These are phyloP conservation scores for Hiodon alosoides DNA, from an alignment of 2,113 vertebrate species.

Conservation along the genomic window DNA sequence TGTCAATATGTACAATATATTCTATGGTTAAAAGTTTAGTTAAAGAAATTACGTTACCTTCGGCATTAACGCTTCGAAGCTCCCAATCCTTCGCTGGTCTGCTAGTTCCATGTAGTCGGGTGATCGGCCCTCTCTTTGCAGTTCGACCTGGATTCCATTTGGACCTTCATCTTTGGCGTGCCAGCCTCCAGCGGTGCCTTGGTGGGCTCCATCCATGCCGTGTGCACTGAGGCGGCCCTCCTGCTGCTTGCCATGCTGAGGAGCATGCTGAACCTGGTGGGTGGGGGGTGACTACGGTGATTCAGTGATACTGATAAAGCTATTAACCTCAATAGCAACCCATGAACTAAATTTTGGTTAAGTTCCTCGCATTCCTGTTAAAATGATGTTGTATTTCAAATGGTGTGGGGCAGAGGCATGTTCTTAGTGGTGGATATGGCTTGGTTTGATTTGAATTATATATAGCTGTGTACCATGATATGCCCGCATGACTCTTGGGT, in stretches of 20 bases:
- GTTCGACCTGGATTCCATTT: slow-evolving; percentile 98
- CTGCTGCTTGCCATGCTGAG: slow-evolving; percentile 91
- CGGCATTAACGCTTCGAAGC: too few species aligned
- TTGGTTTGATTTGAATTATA: neutral
- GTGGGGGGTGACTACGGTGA: slow-evolving; percentile 29
- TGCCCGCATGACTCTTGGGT: neutral
- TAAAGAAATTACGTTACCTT: too few species aligned
- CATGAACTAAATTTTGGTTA: neutral
- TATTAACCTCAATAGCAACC: neutral
- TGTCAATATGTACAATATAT: too few species aligned
- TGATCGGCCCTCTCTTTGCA: slow-evolving; percentile 43
- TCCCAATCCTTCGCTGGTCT: too few species aligned
- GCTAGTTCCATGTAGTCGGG: too few species aligned
- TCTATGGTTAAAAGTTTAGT: too few species aligned
- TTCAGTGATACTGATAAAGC: neutral
- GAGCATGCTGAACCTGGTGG: slow-evolving; percentile 96
- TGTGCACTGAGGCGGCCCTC: slow-evolving; percentile 91
- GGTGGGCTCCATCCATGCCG: slow-evolving; percentile 81
- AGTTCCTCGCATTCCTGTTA: neutral
- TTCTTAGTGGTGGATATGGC: too few species aligned
- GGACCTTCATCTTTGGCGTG: slow-evolving; percentile 94
- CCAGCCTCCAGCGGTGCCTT: slow-evolving; percentile 86
- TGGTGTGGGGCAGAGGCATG: too few species aligned
- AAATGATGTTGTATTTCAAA: too few species aligned
- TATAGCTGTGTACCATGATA: neutral